Evolutionary conservation across 2,113 vertebrate species (phyloP), one percentile per base, ranked within the genome.

Genomic region (Uropsilus gracilis): DNA sequence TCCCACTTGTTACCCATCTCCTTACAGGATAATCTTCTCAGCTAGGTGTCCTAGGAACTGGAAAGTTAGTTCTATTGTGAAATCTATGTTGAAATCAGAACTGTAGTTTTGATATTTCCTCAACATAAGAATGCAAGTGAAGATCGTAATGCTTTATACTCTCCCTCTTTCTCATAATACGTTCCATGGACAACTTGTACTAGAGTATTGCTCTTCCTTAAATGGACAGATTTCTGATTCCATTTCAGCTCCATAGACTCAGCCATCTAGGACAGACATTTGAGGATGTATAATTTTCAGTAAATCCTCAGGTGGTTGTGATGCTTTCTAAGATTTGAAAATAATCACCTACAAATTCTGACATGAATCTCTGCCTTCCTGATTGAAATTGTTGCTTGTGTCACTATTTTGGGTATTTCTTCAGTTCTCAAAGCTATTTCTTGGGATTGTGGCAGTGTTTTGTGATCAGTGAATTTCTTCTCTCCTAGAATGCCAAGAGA

Each of bases 401-500:
- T 85, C 20, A 75, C 11, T 84, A 69, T 90, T 61, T 32, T 86
- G n/a, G 32, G 50, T 73, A 57, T 93, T 89, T 77, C 55, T 78
- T 48, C 18, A 64, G 34, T 66, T 22, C 1, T 77, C 34, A 46
- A 9, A 32, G 39, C 16, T 3, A 57, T 39, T 66, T 86, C 10
- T 37, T 85, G 16, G 20, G 32, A 17, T 85, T 84, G 14, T 93
- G 64, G 22, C 53, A 81, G 2, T 39, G 71, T 69, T 94, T 57
- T 73, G 46, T 17, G 68, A 5, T 9, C 0, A 5, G 5, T 86
- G n/a, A 37, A 92, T 97, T 97, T 95, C 96, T 0, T 72, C n/a
- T 86, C 88, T 96, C 96, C 30, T 97, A 99, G 99, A 96, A 99
- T 99, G 99, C 99, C 99, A n/a, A 98, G 99, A 96, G 99, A 99